phyloP scores from a whole-genome alignment of 2,797 vertebrate genomes.

The Prionace glauca region DNA sequence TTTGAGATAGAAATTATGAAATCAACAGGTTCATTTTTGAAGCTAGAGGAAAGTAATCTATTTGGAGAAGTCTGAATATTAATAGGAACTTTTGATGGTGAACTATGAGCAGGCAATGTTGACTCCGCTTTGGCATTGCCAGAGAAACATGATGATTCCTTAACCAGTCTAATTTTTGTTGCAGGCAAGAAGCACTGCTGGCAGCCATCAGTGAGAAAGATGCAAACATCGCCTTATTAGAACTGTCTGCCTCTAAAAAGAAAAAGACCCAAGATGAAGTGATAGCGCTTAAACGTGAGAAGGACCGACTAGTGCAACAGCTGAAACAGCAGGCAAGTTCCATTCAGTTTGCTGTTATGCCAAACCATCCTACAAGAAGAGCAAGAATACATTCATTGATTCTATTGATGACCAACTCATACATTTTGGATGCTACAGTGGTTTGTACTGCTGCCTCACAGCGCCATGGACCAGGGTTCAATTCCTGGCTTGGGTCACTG shows the following conservation, averaged over 20 bases:
- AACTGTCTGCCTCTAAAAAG: constrained; percentile 93
- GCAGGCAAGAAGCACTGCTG: constrained; percentile 91
- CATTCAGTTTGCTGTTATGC: constrained; percentile 41
- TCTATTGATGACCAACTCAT: constrained; percentile 42
- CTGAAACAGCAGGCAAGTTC: constrained; percentile 90
- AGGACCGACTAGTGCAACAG: constrained; percentile 93
- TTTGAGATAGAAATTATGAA: not conserved
- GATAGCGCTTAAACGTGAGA: constrained; percentile 86
- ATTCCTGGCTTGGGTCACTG: too few relatives aligned
- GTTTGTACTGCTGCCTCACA: too few relatives aligned
- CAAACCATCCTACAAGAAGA: constrained; percentile 44
- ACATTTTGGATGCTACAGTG: not conserved
- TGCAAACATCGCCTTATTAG: constrained; percentile 95
- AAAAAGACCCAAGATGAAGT: constrained; percentile 99
- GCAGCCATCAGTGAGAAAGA: constrained; percentile 98
- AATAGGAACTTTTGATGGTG: not conserved
- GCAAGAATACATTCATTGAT: not conserved
- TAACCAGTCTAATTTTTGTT: constrained; percentile 44
- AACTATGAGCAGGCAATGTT: not conserved
- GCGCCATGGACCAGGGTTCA: too few relatives aligned
- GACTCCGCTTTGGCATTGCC: not conserved
- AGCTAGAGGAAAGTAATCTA: too few relatives aligned
- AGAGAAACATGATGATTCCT: not conserved
- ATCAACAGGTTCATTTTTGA: not conserved
- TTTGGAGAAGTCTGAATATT: not conserved